Percentiles rank a stretch among this genome's conserved stretches.
Evolutionary conservation across 30 jellyfish, hydroid and myxozoan genomes (phyloP).

Genomic region (Haliclystus octoradiatus): DNA sequence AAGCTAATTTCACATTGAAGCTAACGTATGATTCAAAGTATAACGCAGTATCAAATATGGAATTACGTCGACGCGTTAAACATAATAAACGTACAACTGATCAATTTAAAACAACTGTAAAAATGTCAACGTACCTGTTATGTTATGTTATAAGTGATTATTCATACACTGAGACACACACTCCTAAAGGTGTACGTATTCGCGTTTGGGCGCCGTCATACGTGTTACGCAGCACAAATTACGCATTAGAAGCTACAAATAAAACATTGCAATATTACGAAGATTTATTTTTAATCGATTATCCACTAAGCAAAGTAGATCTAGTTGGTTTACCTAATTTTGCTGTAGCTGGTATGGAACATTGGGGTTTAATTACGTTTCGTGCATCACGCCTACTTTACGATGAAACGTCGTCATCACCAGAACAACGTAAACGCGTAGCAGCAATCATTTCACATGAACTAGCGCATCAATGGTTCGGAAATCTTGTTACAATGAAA

Average conservation of each 20-base stretch:
- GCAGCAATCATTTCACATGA: constrained; percentile 62
- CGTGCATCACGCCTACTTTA: constrained; percentile 20
- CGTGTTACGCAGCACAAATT: constrained; percentile 17
- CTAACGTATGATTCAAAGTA: constrained; percentile 49
- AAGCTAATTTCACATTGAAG: constrained; percentile 52
- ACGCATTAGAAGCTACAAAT: constrained; percentile 45
- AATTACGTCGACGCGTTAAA: constrained; percentile 10
- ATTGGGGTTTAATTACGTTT: constrained; percentile 83
- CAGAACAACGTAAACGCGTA: constrained; percentile 18
- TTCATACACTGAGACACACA: constrained; percentile 14
- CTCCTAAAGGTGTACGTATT: constrained; percentile 17
- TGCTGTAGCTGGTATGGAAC: constrained; percentile 81
- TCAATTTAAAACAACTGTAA: constrained; percentile 33
- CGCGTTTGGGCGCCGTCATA: constrained; percentile 82
- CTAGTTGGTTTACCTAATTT: constrained; percentile 59
- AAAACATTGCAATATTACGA: constrained; percentile 46
- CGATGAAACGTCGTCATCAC: constrained; percentile 3
- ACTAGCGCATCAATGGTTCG: constrained; percentile 94
- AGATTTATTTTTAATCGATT: constrained; percentile 22
- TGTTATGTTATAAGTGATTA: constrained; percentile 56
- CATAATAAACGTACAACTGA: background rate
- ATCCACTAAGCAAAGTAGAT: constrained; percentile 63
- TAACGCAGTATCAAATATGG: constrained; percentile 75
- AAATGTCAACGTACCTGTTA: constrained; percentile 81
- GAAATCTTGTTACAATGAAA: constrained; percentile 75